These are phyloP conservation scores for Styela plicata DNA, from an alignment of 23 tunicate species.

Conservation along the genomic window DNA sequence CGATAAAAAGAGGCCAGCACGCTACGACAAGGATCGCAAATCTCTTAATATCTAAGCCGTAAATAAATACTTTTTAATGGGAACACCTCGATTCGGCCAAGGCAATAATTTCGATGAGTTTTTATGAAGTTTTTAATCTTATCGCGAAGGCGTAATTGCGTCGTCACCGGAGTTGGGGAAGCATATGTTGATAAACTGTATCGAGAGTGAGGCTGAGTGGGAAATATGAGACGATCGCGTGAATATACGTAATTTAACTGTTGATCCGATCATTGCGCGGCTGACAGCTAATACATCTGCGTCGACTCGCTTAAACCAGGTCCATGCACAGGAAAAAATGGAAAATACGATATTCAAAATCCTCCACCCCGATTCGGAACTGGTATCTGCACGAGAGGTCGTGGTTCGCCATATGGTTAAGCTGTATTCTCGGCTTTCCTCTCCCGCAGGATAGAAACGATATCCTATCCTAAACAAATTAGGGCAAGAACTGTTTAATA, in stretches of 20 bases:
- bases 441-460: no score
- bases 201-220: not conserved
- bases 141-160: not conserved
- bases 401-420: no score
- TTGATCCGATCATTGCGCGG: not conserved
- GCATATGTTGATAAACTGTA: not conserved
- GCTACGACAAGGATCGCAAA: not conserved
- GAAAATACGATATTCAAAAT: no score
- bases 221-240: not conserved
- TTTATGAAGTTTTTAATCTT: not conserved
- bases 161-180: not conserved
- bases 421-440: no score
- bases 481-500: not conserved
- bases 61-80: not conserved
- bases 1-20: not conserved
- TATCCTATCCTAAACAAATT: no score
- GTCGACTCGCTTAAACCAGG: not conserved
- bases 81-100: not conserved
- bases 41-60: not conserved
- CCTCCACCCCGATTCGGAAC: no score
- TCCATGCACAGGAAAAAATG: no score
- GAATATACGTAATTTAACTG: not conserved
- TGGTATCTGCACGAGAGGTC: no score
- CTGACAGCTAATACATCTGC: not conserved
- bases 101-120: not conserved